Percentiles rank a stretch among this genome's conserved stretches.
These are phyloP conservation scores for Caenorhabditis japonica DNA, from an alignment of 2,888 invertebrate species.

Conservation along the genomic window DNA sequence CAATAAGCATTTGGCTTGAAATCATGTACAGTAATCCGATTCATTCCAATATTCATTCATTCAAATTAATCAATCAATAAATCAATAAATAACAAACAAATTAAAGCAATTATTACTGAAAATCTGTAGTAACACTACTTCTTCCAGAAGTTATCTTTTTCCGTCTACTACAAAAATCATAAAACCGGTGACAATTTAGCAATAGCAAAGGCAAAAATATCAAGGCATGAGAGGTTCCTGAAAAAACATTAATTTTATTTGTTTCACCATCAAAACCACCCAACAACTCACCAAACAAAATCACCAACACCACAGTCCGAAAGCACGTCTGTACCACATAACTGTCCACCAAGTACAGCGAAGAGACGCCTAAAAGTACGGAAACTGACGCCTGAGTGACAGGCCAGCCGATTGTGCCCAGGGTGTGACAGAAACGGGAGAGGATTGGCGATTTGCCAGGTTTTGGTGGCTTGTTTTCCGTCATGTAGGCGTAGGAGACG, in stretches of 20 bases:
- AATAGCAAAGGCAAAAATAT: slow-evolving; percentile 68
- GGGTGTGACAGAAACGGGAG: slow-evolving; percentile 47
- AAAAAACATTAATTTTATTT: slow-evolving; percentile 5
- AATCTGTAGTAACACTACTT: too few species aligned
- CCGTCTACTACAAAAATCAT: too few species aligned
- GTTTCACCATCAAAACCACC: too few species aligned
- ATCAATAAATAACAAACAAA: too few species aligned
- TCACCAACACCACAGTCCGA: slow-evolving; percentile 70
- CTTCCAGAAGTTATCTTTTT: too few species aligned
- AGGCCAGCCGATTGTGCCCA: slow-evolving; percentile 72
- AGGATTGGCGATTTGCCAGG: slow-evolving; percentile 16
- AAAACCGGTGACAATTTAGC: slow-evolving; percentile 50
- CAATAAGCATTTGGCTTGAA: slow-evolving; percentile 60
- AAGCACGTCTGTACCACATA: slow-evolving; percentile 74
- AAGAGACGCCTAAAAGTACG: slow-evolving; percentile 68
- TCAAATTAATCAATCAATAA: too few species aligned
- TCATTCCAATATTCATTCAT: too few species aligned
- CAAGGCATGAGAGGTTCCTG: slow-evolving; percentile 69
- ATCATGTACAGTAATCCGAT: slow-evolving; percentile 2
- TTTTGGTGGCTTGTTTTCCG: slow-evolving; percentile 40
- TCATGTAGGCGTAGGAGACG: slow-evolving; percentile 72
- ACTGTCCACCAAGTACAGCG: slow-evolving; percentile 65
- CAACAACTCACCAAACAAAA: slow-evolving; percentile 63
- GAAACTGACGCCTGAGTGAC: slow-evolving; percentile 68
- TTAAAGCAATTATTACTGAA: too few species aligned